Conservation (phyloP, 2,797 vertebrate species). For the Pseudotriccus pelzelni region DNA sequence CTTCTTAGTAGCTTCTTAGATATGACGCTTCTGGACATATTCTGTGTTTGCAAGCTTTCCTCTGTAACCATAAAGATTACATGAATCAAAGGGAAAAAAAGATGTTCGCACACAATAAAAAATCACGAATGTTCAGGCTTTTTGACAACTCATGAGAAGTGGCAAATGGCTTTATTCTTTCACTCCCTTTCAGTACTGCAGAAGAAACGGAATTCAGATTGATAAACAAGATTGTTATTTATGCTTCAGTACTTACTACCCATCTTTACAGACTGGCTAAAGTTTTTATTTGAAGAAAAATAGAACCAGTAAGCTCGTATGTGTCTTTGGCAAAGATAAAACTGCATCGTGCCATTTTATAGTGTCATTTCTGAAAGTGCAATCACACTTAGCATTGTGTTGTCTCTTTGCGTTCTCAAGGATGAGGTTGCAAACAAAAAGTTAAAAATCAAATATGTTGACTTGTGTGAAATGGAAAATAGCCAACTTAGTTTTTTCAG, state of each 20-base stretch:
- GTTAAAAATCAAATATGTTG: neutral
- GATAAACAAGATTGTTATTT: neutral
- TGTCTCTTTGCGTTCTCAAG: neutral
- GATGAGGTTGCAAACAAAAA: neutral
- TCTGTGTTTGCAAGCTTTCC: neutral
- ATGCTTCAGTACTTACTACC: neutral
- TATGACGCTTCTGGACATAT: neutral
- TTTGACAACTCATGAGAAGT: neutral
- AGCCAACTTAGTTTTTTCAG: neutral
- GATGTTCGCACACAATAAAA: neutral
- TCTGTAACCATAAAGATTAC: neutral
- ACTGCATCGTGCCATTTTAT: neutral
- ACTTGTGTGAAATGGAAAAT: neutral
- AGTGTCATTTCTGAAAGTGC: neutral
- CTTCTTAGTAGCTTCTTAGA: neutral
- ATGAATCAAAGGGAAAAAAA: neutral
- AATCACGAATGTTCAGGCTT: neutral
- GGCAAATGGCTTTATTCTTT: neutral
- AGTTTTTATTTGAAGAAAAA: neutral
- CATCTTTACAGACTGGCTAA: neutral
- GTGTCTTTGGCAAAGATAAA: neutral
- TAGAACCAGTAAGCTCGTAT: neutral
- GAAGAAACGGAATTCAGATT: neutral
- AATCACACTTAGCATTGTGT: neutral
- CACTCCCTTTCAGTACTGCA: neutral